phyloP scores from a whole-genome alignment of 2,797 vertebrate species.

The Myotis planiceps region DNA sequence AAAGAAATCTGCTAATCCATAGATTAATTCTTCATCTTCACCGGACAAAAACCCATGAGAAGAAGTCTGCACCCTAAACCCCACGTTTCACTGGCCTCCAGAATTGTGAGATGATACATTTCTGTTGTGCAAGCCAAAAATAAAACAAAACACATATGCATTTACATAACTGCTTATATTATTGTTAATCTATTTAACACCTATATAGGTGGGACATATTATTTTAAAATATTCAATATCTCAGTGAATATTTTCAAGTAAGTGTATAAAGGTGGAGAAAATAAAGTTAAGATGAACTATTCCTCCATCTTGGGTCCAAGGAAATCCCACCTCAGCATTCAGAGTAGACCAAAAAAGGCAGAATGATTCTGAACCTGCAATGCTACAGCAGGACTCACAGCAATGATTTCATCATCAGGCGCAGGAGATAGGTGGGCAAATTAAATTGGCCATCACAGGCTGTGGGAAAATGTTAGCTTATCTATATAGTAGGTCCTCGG shows the following conservation, averaged over 20 bases:
- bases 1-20: too few species aligned
- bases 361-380: background rate
- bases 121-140: background rate
- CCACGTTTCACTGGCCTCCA: background rate
- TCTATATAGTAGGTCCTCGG: too few species aligned
- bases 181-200: background rate
- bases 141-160: background rate
- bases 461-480: background rate
- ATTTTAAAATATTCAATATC: background rate
- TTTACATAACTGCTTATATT: background rate
- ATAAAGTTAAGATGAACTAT: background rate
- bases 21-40: too few species aligned
- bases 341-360: background rate
- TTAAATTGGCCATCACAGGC: background rate
- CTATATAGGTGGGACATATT: background rate
- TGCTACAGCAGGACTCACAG: fast-evolving
- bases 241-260: background rate
- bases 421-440: background rate
- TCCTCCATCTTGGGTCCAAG: background rate
- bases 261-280: background rate
- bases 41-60: too few species aligned
- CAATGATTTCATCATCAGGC: fast-evolving
- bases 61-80: too few species aligned
- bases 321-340: background rate
- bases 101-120: background rate